Evolutionary conservation across 2,888 invertebrate genomes (phyloP).

Genomic region (Neoitamus cyanurus): DNA sequence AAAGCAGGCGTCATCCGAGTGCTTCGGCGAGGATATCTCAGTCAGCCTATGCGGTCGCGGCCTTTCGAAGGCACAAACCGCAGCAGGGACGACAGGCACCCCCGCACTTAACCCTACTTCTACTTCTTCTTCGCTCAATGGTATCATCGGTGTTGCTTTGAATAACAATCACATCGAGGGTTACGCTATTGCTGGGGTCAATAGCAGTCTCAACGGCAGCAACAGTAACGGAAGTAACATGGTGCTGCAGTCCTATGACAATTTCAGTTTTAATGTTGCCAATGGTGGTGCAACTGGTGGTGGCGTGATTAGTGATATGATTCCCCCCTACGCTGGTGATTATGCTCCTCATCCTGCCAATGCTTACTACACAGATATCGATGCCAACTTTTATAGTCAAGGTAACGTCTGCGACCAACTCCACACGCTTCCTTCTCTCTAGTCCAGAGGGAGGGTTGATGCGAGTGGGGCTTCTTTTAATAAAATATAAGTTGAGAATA

Average conservation of each 20-base stretch:
- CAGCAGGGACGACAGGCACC: neutral
- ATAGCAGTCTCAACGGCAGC: slow-evolving; percentile 8
- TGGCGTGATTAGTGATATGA: slow-evolving; percentile 59
- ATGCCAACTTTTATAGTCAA: slow-evolving; percentile 65
- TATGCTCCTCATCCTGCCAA: slow-evolving; percentile 59
- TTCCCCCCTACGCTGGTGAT: slow-evolving; percentile 63
- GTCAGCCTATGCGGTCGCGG: neutral
- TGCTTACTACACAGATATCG: slow-evolving; percentile 64
- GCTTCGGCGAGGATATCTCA: neutral
- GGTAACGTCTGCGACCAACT: slow-evolving; percentile 55
- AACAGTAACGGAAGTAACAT: slow-evolving; percentile 54
- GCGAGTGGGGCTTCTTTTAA: no score
- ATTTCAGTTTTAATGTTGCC: slow-evolving; percentile 56
- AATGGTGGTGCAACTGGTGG: slow-evolving; percentile 56
- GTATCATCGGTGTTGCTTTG: neutral
- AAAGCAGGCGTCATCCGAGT: neutral
- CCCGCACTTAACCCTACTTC: neutral
- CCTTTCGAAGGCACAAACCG: neutral
- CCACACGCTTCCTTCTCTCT: neutral
- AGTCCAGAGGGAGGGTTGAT: no score
- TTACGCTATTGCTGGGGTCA: neutral
- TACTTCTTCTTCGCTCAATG: neutral
- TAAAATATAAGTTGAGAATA: no score
- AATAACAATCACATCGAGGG: neutral
- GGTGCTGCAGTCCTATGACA: slow-evolving; percentile 65